phyloP scores from a whole-genome alignment of 2,113 vertebrate species.

The Vicugna pacos region DNA sequence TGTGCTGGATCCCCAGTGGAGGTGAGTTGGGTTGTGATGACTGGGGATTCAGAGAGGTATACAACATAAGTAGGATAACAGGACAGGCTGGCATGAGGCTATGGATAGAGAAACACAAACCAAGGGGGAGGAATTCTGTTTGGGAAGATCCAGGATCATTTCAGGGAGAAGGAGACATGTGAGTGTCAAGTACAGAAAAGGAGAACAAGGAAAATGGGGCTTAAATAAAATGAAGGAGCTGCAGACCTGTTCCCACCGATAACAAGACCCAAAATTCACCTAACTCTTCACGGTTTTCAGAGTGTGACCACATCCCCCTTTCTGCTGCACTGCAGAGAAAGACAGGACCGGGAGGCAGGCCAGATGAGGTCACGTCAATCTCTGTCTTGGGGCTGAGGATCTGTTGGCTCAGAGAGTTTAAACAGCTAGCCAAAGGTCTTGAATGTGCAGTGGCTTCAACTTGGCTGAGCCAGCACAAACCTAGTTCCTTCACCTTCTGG shows the following conservation, averaged over 20 bases:
- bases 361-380: accelerated
- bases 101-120: neutral
- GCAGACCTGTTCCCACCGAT: neutral
- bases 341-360: neutral
- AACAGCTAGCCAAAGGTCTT: neutral
- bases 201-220: neutral
- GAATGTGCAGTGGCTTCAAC: neutral
- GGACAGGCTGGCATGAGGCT: neutral
- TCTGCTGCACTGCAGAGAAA: neutral
- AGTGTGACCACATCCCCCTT: neutral
- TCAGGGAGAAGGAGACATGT: neutral
- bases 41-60: neutral
- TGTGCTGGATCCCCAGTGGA: no score
- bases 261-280: neutral
- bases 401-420: neutral
- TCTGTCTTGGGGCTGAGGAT: neutral
- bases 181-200: neutral
- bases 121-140: neutral
- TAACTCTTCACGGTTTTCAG: neutral
- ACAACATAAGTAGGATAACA: neutral
- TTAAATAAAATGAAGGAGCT: neutral
- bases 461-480: neutral
- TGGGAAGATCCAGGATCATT: neutral
- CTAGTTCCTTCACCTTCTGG: neutral
- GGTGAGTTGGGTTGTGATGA: neutral